Base-by-base conservation (phyloP, 2,113 vertebrate species). In the Percina caprodes region DNA sequence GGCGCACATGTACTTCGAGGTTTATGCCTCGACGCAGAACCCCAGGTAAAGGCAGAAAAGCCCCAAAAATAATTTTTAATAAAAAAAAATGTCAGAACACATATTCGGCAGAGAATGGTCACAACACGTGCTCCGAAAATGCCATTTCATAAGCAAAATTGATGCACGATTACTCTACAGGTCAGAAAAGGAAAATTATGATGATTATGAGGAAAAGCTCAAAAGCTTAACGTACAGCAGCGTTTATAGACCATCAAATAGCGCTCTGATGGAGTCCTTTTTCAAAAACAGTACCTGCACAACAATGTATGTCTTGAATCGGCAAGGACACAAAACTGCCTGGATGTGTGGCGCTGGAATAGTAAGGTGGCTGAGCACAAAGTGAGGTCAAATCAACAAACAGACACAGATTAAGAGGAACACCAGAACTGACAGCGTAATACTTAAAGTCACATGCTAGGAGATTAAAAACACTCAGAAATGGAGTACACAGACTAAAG, bases 251-350 rank as follows among this genome's bases (percentile, higher is more conserved):
- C 9, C 69, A 21, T 35, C 1, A 30, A 19, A 30, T 55, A 55
- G 46, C 7, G 0, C 24, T 74, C 12, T 24, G 52, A 35, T 74
- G 30, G 69, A 78, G 68, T 58, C 70, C 23, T 23, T 69, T 16
- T 67, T 80, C 15, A 72, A 46, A 67, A 71, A 71, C 35, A 76
- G 18, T 33, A 71, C 56, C 68, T 63, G 21, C 65, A 73, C 26
- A 80, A 49, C 11, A 45, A 9, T 8, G 12, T 10, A 9, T 63
- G 11, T 48, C 72, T 55, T 66, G 30, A 74, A 42, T 60, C 18
- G 61, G 51, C 52, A 71, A 51, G 66, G 6, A 18, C 13, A 67
- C 19, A 23, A 61, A 72, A 68, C 49, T 18, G 58, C 30, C 15
- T 23, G 71, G 81, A 13, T 23, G 71, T 58, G 59, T 21, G 35